Base-by-base conservation (phyloP, 2,888 invertebrate species). In the Scaptomyza cyrtandrae region DNA sequence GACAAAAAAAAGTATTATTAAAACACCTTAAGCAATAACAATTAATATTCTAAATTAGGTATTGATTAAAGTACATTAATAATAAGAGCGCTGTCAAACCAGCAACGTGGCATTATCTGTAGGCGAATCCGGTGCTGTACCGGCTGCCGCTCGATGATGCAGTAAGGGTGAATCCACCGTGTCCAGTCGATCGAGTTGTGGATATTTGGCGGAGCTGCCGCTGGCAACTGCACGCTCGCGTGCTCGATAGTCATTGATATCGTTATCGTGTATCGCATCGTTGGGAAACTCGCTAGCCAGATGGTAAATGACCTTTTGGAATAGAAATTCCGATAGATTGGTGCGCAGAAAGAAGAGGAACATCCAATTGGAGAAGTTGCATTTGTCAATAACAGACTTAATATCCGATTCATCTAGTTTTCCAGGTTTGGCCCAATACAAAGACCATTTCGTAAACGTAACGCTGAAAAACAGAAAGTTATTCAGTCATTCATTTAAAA, bases 271-370 rank as follows among this genome's bases (percentile, higher is more conserved):
- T 4, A 55, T 68, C 14, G 90, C 85, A 77, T 90, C 76, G 46
- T 58, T 56, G 13, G 90, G 89, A 43, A 91, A 88, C 56, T 92
- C 92, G 39, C 90, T 90, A 11, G 91, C 88, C 67, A 92, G 64
- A 56, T 92, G 91, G 50, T 93, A 90, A 61, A 94, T 91, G 49
- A 94, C 93, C 60, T 93, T 92, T 31, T 89, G 86, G 91, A 97
- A 97, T 2, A 97, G 93, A 71, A 95, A 93, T 52, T 95, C 95
- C 75, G 97, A 95, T 92, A 97, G 94, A 90, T 97, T 97, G 91
- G 96, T 95, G 14, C 96, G 95, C 56, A 97, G 92, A 88, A 97
- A 96, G 88, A 96, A 96, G 13, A 97, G 93, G 90, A 97, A 96
- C 80, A 97, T 93, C 97, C 97, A 97, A 89, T 97, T 97, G 0